Base-by-base conservation (phyloP, 2,797 vertebrate species). In the Agapornis canus region DNA sequence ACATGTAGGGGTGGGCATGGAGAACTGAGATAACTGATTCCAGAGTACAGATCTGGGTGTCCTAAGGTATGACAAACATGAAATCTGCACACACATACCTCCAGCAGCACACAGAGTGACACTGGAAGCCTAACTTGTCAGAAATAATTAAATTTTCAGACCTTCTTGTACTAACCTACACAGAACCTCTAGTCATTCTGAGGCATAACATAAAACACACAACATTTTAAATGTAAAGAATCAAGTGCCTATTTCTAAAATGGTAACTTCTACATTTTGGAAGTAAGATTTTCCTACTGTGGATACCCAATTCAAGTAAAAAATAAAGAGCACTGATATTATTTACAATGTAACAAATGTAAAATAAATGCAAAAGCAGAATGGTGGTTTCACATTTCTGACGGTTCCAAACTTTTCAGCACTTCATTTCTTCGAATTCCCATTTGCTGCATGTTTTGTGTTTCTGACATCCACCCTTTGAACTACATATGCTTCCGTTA, bases 1-100 rank as follows among this genome's bases (percentile, higher is more conserved):
- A 31, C 3, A 17, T 0, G 0, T 1, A 65, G 7, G 6, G 42
- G 54, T 83, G 37, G 27, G n/a, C 40, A 23, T 40, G 32, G 37
- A 79, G 23, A 86, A 51, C 25, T 4, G 16, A 54, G 26, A 52
- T 6, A 15, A 15, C 17, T 18, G 17, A 64, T 9, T 69, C 9
- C 76, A 47, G 11, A 75, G 61, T 5, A 16, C 37, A 79, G 42
- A 72, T 8, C 16, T 5, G 31, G 31, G 69, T 51, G 73, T 32
- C 73, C 61, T 32, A 63, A 65, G 43, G 9, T 13, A 51, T 6
- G 10, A 10, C 31, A 90, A 29, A 52, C n/a, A n/a, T 5, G 10
- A 65, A 54, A 51, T 17, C 59, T 25, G 49, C 23, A 45, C 22
- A 4, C 0, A 51, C 48, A 39, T 10, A 60, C 37, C 64, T 37